These are phyloP conservation scores for Melipona quadrifasciata DNA, from an alignment of 1,140 invertebrate genomes.

Conservation along the genomic window DNA sequence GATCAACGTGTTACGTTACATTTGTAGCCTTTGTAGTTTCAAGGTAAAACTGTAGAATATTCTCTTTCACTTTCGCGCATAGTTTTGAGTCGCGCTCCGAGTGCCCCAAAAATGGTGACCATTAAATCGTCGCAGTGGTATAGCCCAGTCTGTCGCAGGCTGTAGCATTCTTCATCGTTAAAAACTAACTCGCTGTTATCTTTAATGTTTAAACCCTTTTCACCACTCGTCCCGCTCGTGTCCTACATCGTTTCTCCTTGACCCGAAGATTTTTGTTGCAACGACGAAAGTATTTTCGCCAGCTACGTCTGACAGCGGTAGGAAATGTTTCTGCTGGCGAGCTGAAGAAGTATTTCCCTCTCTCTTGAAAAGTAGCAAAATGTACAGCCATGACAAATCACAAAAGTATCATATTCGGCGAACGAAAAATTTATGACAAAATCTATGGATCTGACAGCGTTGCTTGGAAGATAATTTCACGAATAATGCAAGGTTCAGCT, in stretches of 20 bases:
- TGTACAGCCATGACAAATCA: neutral
- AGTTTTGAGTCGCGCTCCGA: neutral
- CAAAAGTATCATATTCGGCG: rapidly evolving
- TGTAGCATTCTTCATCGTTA: neutral
- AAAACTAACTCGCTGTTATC: neutral
- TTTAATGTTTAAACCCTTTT: neutral
- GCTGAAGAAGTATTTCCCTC: neutral
- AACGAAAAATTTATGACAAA: neutral
- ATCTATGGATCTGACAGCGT: neutral
- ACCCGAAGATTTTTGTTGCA: neutral
- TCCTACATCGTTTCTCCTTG: neutral
- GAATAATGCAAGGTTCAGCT: neutral
- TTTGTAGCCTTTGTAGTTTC: too few species aligned
- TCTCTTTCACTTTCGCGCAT: too few species aligned
- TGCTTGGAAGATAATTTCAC: too few species aligned
- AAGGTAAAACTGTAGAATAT: too few species aligned
- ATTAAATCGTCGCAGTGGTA: neutral
- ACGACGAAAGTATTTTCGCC: neutral
- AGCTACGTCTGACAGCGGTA: neutral
- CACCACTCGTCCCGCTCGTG: neutral
- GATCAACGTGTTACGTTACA: too few species aligned
- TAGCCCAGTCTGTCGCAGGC: neutral
- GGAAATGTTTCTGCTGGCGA: neutral
- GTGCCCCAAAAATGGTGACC: neutral
- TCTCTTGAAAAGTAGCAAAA: neutral